phyloP scores from a whole-genome alignment of 2,888 invertebrate species.

The Platycnemis pennipes region DNA sequence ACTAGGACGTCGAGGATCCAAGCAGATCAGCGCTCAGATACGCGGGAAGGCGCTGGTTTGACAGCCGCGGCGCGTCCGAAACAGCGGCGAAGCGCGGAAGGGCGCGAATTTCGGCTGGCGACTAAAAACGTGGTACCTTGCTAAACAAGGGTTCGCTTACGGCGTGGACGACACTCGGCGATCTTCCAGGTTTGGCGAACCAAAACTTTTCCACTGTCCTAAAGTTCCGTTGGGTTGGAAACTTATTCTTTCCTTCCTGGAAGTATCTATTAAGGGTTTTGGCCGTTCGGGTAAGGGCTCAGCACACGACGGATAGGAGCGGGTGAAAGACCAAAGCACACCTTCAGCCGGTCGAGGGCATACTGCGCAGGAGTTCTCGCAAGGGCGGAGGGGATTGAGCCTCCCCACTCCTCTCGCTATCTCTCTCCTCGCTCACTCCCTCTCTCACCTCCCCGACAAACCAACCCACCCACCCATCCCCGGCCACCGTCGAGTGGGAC shows the following conservation, averaged over 20 bases:
- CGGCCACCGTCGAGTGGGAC: slow-evolving; percentile 38
- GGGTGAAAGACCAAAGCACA: slow-evolving; percentile 1
- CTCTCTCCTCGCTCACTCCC: neutral
- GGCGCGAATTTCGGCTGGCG: too few relatives aligned
- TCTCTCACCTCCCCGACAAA: neutral
- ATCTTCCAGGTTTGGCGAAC: too few relatives aligned
- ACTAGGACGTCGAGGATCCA: neutral
- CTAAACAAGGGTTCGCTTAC: too few relatives aligned
- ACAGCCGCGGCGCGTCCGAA: neutral
- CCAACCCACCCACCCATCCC: neutral
- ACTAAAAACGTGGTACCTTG: too few relatives aligned
- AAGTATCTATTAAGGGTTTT: too few relatives aligned
- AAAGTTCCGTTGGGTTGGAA: too few relatives aligned
- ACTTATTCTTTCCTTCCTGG: too few relatives aligned
- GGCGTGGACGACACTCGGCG: too few relatives aligned
- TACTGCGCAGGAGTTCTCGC: slow-evolving; percentile 49
- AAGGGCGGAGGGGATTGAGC: neutral
- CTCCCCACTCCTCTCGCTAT: neutral
- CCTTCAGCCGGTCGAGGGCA: slow-evolving; percentile 48
- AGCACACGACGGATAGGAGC: neutral
- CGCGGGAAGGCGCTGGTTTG: neutral
- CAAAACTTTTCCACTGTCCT: too few relatives aligned
- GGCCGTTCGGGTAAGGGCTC: too few relatives aligned
- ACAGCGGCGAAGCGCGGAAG: too few relatives aligned
- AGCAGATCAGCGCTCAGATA: neutral